Evolutionary conservation across 2,888 invertebrate species (phyloP).

Genomic region (Luperina nickerlii): DNA sequence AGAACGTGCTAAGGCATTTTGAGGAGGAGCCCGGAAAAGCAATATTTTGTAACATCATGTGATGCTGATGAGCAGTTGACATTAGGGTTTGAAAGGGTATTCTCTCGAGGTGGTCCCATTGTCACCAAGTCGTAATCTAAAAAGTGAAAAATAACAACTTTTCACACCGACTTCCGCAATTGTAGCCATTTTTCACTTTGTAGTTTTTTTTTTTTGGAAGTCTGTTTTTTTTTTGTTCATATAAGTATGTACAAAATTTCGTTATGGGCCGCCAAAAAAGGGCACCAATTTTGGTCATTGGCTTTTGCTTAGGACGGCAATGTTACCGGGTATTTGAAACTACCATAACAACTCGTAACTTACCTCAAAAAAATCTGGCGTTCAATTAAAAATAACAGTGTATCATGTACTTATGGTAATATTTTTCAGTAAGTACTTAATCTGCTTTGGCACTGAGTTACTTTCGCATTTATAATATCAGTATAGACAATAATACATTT

Average conservation of each 20-base stretch:
- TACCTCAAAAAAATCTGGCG: slow-evolving; percentile 3
- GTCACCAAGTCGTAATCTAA: too few species aligned
- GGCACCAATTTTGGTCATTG: background rate
- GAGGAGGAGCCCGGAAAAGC: too few species aligned
- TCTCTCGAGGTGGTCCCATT: too few species aligned
- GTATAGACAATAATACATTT: slow-evolving; percentile 4
- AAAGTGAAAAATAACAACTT: too few species aligned
- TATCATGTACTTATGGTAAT: background rate
- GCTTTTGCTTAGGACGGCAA: slow-evolving; percentile 1
- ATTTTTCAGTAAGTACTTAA: background rate
- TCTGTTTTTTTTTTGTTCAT: too few species aligned
- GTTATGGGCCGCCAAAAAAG: background rate
- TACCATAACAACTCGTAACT: background rate
- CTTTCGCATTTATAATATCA: background rate
- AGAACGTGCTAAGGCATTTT: too few species aligned
- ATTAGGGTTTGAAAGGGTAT: too few species aligned
- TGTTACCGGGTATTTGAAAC: background rate
- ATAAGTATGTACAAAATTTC: background rate
- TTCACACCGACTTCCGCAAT: too few species aligned
- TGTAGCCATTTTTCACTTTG: too few species aligned
- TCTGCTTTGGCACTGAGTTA: slow-evolving; percentile 25
- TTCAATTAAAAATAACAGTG: slow-evolving; percentile 10
- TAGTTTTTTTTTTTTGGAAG: too few species aligned
- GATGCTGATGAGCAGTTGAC: too few species aligned
- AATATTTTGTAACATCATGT: too few species aligned